phyloP scores from a whole-genome alignment of 1,140 invertebrate genomes.

The Lordiphosa collinella region DNA sequence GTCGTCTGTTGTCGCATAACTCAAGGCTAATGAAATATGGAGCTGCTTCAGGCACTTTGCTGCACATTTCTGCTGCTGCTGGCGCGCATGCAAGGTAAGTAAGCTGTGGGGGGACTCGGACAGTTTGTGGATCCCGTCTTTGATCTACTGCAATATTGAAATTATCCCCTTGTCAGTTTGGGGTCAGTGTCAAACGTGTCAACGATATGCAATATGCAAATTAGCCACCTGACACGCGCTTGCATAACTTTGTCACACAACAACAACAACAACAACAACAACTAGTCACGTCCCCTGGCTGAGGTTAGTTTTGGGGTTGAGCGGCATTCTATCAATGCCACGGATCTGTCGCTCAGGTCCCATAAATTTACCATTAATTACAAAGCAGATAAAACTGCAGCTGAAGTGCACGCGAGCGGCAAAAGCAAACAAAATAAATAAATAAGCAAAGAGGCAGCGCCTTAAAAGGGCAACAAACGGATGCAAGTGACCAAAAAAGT shows the following conservation, averaged over 20 bases:
- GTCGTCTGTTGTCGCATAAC: constrained; percentile 36
- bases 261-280: constrained; percentile 6
- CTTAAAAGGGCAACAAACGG: constrained; percentile 33
- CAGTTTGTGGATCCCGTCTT: not conserved
- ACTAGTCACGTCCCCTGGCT: constrained; percentile 12
- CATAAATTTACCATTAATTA: constrained; percentile 56
- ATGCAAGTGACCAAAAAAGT: constrained; percentile 52
- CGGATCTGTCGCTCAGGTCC: constrained; percentile 35
- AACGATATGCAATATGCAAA: constrained; percentile 65
- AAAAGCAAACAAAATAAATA: constrained; percentile 36
- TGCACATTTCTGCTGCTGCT: constrained; percentile 67
- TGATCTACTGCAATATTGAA: not conserved
- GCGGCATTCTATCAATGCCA: constrained; percentile 30
- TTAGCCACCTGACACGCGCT: constrained; percentile 46
- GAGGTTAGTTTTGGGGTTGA: constrained; percentile 14
- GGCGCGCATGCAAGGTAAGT: constrained; percentile 71
- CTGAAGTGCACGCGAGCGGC: not conserved
- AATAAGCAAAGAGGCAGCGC: constrained; percentile 37
- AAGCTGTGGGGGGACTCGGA: no score
- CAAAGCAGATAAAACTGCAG: not conserved
- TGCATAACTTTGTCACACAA: constrained; percentile 53
- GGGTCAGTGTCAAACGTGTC: constrained; percentile 66
- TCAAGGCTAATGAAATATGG: constrained; percentile 63
- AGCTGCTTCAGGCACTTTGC: constrained; percentile 62
- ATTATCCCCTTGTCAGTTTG: constrained; percentile 7